These are phyloP conservation scores for Aphelenchoides fujianensis DNA, from an alignment of 1,140 invertebrate species.

Conservation along the genomic window DNA sequence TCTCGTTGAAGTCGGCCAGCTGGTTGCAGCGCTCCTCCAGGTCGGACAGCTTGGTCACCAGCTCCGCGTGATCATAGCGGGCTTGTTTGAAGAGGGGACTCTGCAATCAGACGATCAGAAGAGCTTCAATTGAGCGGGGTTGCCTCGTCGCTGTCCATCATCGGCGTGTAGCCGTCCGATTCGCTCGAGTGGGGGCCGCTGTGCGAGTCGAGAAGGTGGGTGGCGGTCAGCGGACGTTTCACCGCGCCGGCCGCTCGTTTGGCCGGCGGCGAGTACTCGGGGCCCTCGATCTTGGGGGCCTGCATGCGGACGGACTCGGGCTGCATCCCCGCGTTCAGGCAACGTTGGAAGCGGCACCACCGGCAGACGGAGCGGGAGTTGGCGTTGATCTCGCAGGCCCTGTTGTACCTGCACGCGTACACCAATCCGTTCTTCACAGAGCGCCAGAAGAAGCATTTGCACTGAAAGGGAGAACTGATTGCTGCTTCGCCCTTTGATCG, in stretches of 20 bases:
- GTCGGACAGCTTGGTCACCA: constrained; percentile 15
- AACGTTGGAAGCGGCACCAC: constrained; percentile 89
- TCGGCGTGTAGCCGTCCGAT: background rate
- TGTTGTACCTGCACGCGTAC: constrained; percentile 87
- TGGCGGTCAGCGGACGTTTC: constrained; percentile 20
- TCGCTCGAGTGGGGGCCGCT: constrained; percentile 1
- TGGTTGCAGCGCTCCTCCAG: constrained; percentile 27
- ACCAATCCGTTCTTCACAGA: constrained; percentile 70
- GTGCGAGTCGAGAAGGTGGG: background rate
- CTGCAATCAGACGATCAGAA: background rate
- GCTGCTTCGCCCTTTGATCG: background rate
- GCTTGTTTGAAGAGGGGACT: constrained; percentile 23
- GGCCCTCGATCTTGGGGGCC: constrained; percentile 23
- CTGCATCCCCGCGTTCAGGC: constrained; percentile 74
- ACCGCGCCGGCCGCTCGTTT: constrained; percentile 7
- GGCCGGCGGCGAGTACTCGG: background rate
- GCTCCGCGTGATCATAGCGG: constrained; percentile 8
- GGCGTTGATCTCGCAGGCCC: constrained; percentile 82
- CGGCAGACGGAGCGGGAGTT: constrained; percentile 76
- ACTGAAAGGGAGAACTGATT: background rate
- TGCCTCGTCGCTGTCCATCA: too few relatives aligned
- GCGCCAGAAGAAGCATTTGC: constrained; percentile 78
- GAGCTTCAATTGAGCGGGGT: background rate
- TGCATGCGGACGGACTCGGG: constrained; percentile 47
- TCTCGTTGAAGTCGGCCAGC: constrained; percentile 45